phyloP scores from a whole-genome alignment of 2,797 vertebrate genomes.

The Syngnathus rostellatus region DNA sequence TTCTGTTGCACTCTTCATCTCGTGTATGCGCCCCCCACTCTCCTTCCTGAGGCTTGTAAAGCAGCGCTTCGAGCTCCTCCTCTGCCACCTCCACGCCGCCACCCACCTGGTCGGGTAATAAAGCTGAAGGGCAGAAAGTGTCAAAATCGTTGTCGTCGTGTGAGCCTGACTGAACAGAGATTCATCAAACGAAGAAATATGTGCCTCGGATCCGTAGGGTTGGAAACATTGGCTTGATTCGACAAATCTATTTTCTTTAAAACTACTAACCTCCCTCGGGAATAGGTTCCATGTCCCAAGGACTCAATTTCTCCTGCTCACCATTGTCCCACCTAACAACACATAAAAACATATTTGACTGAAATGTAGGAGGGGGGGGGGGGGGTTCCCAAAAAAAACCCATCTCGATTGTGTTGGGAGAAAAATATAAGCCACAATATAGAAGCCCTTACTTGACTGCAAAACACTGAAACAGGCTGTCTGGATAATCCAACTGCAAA shows the following conservation, averaged over 20 bases:
- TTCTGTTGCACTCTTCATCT: conserved; percentile 89
- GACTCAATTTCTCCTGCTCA: conserved; percentile 94
- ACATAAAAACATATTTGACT: conserved; percentile 1
- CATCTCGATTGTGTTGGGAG: neutral
- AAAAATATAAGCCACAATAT: neutral
- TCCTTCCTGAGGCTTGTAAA: conserved; percentile 90
- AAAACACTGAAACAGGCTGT: conserved; percentile 97
- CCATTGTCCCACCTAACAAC: conserved; percentile 90
- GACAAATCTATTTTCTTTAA: neutral
- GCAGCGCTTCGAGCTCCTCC: conserved; percentile 83
- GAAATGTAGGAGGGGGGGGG: neutral
- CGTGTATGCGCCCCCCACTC: conserved; percentile 89
- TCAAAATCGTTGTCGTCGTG: neutral
- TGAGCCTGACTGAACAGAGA: neutral
- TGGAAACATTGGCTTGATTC: neutral
- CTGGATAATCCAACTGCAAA: conserved; percentile 90
- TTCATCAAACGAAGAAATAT: neutral
- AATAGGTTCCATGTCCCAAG: conserved; percentile 97
- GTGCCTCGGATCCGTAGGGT: neutral
- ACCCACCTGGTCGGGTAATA: conserved; percentile 85
- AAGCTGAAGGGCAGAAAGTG: conserved; percentile 59
- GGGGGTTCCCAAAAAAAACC: neutral
- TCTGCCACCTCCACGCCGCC: conserved; percentile 88
- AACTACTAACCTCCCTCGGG: conserved; percentile 82
- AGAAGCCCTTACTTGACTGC: conserved; percentile 77